Conservation (phyloP, 2,113 vertebrate genomes). For the Mixornis gularis region DNA sequence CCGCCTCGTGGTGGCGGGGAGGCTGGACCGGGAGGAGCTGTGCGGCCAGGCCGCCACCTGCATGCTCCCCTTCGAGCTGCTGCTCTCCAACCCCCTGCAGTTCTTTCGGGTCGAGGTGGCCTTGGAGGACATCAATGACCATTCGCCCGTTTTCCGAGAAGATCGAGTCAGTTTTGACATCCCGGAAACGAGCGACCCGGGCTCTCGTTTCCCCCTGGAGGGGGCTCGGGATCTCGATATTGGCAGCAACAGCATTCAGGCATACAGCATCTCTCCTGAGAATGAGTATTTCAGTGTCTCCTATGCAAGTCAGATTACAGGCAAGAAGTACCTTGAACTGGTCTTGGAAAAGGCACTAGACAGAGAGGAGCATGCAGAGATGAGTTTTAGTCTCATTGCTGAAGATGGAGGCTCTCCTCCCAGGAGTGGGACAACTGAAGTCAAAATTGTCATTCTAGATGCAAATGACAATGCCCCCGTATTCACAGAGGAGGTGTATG, state of each 20-base stretch:
- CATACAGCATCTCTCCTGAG: too few relatives aligned
- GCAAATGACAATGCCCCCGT: background rate
- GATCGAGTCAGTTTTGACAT: fast-evolving
- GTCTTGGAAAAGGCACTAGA: too few relatives aligned
- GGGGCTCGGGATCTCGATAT: background rate
- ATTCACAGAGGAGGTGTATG: fast-evolving
- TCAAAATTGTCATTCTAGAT: background rate
- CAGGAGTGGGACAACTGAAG: too few relatives aligned
- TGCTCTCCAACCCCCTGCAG: conserved; percentile 65
- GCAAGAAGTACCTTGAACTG: too few relatives aligned
- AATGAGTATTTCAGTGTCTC: too few relatives aligned
- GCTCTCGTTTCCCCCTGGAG: background rate
- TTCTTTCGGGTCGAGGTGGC: conserved; percentile 57
- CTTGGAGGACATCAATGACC: conserved; percentile 68
- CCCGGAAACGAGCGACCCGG: fast-evolving
- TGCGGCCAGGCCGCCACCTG: conserved; percentile 10
- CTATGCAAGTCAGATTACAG: too few relatives aligned
- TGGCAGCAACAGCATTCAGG: too few relatives aligned
- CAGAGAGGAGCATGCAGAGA: too few relatives aligned
- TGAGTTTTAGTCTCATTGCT: too few relatives aligned
- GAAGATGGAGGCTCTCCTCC: too few relatives aligned
- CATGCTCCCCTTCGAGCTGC: conserved; percentile 65
- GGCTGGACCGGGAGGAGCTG: conserved; percentile 67
- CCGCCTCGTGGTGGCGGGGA: conserved; percentile 60
- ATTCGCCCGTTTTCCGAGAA: conserved; percentile 44